phyloP scores from a whole-genome alignment of 23 tunicate species.

The Styela clava region DNA sequence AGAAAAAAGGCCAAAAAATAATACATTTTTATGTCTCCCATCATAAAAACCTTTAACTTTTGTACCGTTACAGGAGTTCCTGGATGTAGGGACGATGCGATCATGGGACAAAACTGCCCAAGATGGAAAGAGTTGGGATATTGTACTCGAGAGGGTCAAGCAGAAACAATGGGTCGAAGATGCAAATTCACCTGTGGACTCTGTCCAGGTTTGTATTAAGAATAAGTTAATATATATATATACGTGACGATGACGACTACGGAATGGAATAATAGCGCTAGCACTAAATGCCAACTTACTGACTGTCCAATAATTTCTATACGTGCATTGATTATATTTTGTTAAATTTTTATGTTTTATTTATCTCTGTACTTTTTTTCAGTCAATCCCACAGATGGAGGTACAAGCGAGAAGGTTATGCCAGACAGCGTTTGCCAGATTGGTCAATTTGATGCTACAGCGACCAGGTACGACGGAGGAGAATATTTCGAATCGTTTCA shows the following conservation, averaged over 20 bases:
- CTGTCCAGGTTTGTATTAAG: constrained; percentile 38
- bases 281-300: no score
- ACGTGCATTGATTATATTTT: no score
- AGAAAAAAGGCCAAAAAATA: no score
- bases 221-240: neutral
- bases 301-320: no score
- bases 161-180: constrained; percentile 43
- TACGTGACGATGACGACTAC: neutral
- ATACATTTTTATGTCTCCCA: no score
- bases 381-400: neutral
- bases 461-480: constrained; percentile 21
- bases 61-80: neutral
- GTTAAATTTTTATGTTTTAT: no score
- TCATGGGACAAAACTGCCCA: constrained; percentile 18
- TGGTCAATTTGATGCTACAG: constrained; percentile 28
- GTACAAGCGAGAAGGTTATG: neutral
- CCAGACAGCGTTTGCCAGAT: constrained; percentile 43
- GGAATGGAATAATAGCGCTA: no score
- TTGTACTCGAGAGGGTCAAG: constrained; percentile 35
- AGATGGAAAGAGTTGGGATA: constrained; percentile 44
- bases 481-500: constrained; percentile 36
- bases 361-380: no score
- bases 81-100: constrained; percentile 21
- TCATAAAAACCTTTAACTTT: no score
- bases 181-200: constrained; percentile 56